A percentile compares a stretch with the other conserved stretches of the same genome.
Conservation (phyloP, 2,113 vertebrate genomes). For the Hipposideros armiger region DNA sequence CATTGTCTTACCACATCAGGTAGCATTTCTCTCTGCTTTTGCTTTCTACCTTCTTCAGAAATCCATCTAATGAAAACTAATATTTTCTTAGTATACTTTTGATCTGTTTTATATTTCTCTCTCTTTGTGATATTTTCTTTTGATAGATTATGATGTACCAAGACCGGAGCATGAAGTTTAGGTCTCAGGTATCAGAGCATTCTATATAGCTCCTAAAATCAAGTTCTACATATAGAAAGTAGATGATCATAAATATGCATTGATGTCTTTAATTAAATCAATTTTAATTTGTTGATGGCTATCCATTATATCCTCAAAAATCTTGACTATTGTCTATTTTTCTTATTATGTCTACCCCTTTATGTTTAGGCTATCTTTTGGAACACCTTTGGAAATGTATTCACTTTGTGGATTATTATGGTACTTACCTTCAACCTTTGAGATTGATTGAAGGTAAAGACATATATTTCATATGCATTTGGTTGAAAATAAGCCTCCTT, state of each 20-base stretch:
- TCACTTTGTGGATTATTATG: background rate
- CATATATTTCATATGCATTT: background rate
- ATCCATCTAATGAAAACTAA: background rate
- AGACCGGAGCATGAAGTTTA: background rate
- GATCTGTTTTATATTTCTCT: background rate
- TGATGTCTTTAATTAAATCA: background rate
- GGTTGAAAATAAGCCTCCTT: background rate
- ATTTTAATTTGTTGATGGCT: background rate
- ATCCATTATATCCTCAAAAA: background rate
- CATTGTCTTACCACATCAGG: background rate
- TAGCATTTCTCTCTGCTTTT: background rate
- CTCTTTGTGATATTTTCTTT: background rate
- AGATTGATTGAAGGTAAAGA: slow-evolving; percentile 40
- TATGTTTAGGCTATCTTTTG: background rate
- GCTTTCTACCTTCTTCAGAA: background rate
- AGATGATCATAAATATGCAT: background rate
- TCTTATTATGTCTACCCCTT: background rate
- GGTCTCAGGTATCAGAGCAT: background rate
- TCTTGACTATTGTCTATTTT: background rate
- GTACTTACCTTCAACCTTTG: background rate
- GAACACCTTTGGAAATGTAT: background rate
- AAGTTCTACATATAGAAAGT: background rate
- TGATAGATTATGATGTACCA: background rate
- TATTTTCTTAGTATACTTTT: background rate
- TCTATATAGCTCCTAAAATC: background rate